Base-by-base conservation (phyloP, 1,140 invertebrate genomes). In the Solen grandis region DNA sequence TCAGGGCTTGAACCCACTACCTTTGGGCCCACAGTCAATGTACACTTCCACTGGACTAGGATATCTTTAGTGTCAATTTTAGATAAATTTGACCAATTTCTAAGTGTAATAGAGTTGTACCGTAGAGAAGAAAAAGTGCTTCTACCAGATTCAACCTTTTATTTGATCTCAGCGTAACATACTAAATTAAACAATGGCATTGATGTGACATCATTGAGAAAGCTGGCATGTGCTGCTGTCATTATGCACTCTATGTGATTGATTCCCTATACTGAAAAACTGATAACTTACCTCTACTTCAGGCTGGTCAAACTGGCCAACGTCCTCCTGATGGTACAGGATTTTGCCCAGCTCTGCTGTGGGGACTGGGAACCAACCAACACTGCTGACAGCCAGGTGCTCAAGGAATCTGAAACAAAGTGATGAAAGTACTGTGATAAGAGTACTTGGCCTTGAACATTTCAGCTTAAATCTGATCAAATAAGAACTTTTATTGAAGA, bases 351-450 rank as follows among this genome's bases (percentile, higher is more conserved):
- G 31, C 74, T 83, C 78, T 41, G 27, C 54, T 25, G 75, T 69
- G 22, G 75, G 69, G 27, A 88, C 66, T 25, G 83, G 70, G 10
- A 68, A 54, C 36, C 70, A 81, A 10, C 80, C 77, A n/a, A 85
- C 82, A 81, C 81, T 87, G 33, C 87, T 84, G 22, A 63, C 86
- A 36, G 72, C 52, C 38, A 87, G 81, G 81, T 88, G 87, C n/a
- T 72, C 65, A 38, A 88, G 31, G 41, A 88, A 87, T 52, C 87
- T 88, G 75, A 1, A 85, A 82, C 36, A 55, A 29, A 72, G 59
- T n/a, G n/a, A n/a, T n/a, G n/a, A n/a, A n/a, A n/a, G n/a, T n/a
- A n/a, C n/a, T n/a, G n/a, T n/a, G n/a, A n/a, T n/a, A n/a, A n/a
- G n/a, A n/a, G n/a, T n/a, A n/a, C n/a, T n/a, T n/a, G n/a, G n/a